A percentile compares a stretch with the other conserved stretches of the same genome.
Evolutionary conservation across 1,140 invertebrate genomes (phyloP).

Genomic region (Eupristina koningsbergeri): DNA sequence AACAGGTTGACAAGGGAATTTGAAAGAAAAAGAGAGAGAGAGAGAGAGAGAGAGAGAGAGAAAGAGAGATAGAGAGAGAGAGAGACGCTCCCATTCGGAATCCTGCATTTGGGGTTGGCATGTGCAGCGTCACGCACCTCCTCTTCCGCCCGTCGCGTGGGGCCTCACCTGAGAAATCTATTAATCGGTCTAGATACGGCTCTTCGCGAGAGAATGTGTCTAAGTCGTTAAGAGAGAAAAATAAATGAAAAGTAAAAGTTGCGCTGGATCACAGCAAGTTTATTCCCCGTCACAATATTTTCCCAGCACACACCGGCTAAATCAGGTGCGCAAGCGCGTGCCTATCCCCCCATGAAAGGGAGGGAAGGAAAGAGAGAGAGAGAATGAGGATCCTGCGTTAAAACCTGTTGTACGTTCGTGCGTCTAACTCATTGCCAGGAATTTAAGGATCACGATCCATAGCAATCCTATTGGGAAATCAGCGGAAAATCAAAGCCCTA

Average conservation of each 20-base stretch:
- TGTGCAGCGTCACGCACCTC: conserved; percentile 24
- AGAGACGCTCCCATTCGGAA: background rate
- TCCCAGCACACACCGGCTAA: conserved; percentile 51
- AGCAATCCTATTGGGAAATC: conserved; percentile 14
- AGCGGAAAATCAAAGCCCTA: conserved; percentile 4
- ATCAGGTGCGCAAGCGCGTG: conserved; percentile 57
- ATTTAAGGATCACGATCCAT: conserved; percentile 17
- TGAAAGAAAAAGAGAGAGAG: too few species aligned
- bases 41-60: too few species aligned
- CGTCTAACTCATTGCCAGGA: background rate
- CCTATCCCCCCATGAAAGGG: background rate
- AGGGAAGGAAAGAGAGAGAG: background rate
- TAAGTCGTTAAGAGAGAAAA: background rate
- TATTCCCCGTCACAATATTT: conserved; percentile 45
- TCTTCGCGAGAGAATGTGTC: background rate
- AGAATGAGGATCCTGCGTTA: conserved; percentile 23
- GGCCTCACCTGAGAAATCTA: conserved; percentile 29
- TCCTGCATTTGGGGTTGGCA: background rate
- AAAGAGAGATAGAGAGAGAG: too few species aligned
- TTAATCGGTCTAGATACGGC: conserved; percentile 29
- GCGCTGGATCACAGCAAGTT: background rate
- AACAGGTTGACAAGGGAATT: background rate
- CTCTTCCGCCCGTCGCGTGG: background rate
- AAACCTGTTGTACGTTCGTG: conserved; percentile 58
- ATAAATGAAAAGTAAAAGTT: too few species aligned